Evolutionary conservation across 2,797 vertebrate genomes (phyloP).

Genomic region (Lepilemur septentrionalis): DNA sequence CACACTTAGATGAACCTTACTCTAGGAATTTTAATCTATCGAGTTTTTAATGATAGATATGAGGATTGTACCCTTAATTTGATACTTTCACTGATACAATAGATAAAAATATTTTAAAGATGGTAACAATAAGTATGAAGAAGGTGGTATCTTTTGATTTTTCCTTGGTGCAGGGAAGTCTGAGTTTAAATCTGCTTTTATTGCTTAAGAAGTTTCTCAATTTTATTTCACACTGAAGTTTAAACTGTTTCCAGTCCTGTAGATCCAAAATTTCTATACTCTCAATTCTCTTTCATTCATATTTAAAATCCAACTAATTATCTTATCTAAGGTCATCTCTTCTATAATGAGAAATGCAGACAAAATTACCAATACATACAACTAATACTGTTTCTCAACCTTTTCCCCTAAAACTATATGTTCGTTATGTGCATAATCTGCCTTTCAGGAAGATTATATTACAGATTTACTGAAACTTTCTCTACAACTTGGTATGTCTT

Average conservation of each 20-base stretch:
- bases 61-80: background rate
- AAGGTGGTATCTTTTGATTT: background rate
- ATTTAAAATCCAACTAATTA: background rate
- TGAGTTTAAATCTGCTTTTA: slow-evolving; percentile 4
- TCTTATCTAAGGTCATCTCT: background rate
- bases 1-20: background rate
- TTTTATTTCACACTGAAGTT: background rate
- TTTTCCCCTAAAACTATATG: background rate
- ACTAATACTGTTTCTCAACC: background rate
- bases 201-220: background rate
- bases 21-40: background rate
- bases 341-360: background rate
- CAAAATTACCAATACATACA: background rate
- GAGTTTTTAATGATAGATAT: background rate
- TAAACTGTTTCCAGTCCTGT: background rate
- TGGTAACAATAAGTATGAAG: background rate
- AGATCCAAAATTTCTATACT: background rate
- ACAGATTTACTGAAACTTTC: background rate
- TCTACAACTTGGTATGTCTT: background rate
- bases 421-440: background rate
- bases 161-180: background rate
- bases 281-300: background rate
- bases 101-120: background rate
- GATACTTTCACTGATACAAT: background rate
- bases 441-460: background rate